Evolutionary conservation across 2,113 vertebrate genomes (phyloP), one percentile per base, ranked within the genome.

Genomic region (Cebus imitator): DNA sequence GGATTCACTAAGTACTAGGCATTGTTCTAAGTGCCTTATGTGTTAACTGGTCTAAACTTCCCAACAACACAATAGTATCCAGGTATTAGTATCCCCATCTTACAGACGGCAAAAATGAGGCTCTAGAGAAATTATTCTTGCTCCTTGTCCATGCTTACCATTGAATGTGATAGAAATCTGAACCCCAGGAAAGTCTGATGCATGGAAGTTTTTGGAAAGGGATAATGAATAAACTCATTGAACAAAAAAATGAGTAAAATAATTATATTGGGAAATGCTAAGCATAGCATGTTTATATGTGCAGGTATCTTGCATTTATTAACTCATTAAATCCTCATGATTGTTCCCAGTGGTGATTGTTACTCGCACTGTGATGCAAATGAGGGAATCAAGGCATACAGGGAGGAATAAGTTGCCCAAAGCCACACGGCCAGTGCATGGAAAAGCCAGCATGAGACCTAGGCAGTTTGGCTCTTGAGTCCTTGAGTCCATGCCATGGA

Each of bases 231-330:
- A 90, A 94, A 92, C 37, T 82, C 88, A 78, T 0, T 64, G 90
- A 85, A 90, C 23, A 68, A 88, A 97, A 92, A n/a, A 81, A 88
- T 18, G 52, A 84, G 64, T 48, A 83, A 83, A 92, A 75, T 80
- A 70, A 76, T 87, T 76, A 9, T 27, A 73, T 73, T 25, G 79
- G 73, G 6, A 81, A 79, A 89, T 66, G 50, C 23, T 52, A 30
- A 45, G 70, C n/a, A 16, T 17, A 21, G 50, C 30, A 9, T 17
- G 43, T 43, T 55, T 58, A 20, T 66, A 4, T 23, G 66, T 45
- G 32, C 35, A 40, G 64, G 70, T 16, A 76, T 43, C 83, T 93
- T 87, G 55, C n/a, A 30, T 91, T 73, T 43, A 91, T 78, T 83
- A 83, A 75, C 58, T 78, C 27, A 45, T 35, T 66, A 52, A n/a